A percentile compares a stretch with the other conserved stretches of the same genome.
Evolutionary conservation across 2,797 vertebrate genomes (phyloP).

Genomic region (Euthynnus affinis): DNA sequence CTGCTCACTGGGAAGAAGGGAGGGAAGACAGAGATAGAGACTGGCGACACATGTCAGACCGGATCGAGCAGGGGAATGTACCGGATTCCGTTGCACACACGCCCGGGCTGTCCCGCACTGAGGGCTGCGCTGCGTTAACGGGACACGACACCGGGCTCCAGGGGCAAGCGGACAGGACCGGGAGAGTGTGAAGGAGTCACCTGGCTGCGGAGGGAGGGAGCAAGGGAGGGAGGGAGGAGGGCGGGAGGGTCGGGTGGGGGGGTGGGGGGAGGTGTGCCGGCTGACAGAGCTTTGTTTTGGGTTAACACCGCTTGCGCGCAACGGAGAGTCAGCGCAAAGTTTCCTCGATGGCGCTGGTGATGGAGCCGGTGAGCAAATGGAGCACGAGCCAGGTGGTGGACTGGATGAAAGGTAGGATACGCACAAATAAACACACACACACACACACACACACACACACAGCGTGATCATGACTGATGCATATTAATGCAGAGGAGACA

Average conservation of each 20-base stretch:
- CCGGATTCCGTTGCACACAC: conserved; percentile 65
- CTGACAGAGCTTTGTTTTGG: conserved; percentile 42
- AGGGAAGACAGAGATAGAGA: conserved; percentile 22
- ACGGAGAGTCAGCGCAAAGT: conserved; percentile 80
- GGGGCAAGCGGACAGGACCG: conserved; percentile 35
- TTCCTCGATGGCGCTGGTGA: conserved; percentile 94
- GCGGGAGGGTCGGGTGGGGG: conserved; percentile 4
- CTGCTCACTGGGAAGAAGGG: conserved; percentile 54
- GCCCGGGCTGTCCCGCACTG: conserved; percentile 56
- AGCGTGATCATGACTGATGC: conserved; percentile 20
- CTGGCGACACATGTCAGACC: conserved; percentile 68
- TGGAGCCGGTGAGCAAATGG: conserved; percentile 99
- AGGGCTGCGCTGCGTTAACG: conserved; percentile 64
- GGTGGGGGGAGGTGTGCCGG: conserved; percentile 32
- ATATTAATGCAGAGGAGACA: conserved; percentile 28
- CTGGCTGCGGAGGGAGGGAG: conserved; percentile 48
- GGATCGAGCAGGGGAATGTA: conserved; percentile 68
- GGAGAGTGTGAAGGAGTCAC: conserved; percentile 54
- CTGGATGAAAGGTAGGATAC: conserved; percentile 95
- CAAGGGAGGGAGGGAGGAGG: conserved; percentile 20
- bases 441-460: conserved; percentile 12
- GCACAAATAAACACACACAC: conserved; percentile 8
- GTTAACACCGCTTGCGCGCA: conserved; percentile 45
- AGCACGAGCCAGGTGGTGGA: conserved; percentile 96
- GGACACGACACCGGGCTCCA: conserved; percentile 46